A percentile compares a stretch with the other conserved stretches of the same genome.
phyloP scores from a whole-genome alignment of 2,888 invertebrate genomes.

The Automeris io region DNA sequence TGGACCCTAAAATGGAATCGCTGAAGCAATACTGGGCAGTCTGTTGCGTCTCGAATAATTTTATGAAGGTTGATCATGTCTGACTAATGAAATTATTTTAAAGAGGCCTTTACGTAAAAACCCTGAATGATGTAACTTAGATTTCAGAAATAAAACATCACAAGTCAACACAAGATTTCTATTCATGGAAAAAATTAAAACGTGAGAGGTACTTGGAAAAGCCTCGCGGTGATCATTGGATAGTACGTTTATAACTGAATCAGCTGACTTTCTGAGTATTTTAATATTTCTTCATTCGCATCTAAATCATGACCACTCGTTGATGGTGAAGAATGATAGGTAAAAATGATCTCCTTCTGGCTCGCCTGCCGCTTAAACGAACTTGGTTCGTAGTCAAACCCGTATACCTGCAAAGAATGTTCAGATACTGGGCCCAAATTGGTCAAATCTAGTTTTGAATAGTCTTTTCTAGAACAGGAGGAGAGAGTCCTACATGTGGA shows the following conservation, averaged over 20 bases:
- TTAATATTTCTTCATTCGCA: not conserved
- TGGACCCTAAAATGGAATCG: no score
- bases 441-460: not conserved
- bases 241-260: not conserved
- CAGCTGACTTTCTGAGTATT: not conserved
- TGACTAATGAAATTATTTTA: no score
- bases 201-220: no score
- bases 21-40: no score
- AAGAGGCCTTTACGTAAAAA: no score
- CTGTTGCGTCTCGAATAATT: no score
- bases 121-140: no score
- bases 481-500: not conserved
- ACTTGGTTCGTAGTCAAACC: slow-evolving; percentile 26
- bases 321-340: slow-evolving; percentile 17
- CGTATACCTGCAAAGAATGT: slow-evolving; percentile 37
- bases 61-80: no score
- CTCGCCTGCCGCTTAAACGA: slow-evolving; percentile 1
- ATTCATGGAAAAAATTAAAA: no score
- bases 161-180: no score
- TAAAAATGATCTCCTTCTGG: slow-evolving; percentile 12
- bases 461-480: not conserved
- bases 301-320: slow-evolving; percentile 8
- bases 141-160: no score
- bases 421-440: slow-evolving; percentile 15
- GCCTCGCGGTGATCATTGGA: no score